These are phyloP conservation scores for Otus scops DNA, from an alignment of 2,797 vertebrate species.

Conservation along the genomic window DNA sequence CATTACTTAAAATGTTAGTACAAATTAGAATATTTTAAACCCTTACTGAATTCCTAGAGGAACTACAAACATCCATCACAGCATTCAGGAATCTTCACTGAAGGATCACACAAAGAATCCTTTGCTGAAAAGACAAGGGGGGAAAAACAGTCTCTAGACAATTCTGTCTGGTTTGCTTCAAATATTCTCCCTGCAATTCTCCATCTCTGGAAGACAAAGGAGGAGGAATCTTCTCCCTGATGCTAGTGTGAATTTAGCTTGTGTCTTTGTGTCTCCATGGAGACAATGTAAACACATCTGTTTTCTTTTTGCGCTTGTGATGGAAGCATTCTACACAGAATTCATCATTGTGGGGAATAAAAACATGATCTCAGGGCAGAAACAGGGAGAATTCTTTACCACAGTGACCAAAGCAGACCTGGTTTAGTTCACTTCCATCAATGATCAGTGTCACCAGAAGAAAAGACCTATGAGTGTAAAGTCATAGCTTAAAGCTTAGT, in stretches of 20 bases:
- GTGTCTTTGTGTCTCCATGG: constrained; percentile 71
- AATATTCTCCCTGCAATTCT: not conserved
- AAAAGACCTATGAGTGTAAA: not conserved
- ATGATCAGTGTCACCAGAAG: not conserved
- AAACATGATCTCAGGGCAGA: constrained; percentile 21
- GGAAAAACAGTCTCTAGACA: not conserved
- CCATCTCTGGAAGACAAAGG: constrained; percentile 58
- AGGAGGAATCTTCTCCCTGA: not conserved
- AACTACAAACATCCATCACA: not conserved
- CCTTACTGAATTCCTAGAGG: not conserved
- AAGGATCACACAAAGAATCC: not conserved
- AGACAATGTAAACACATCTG: constrained; percentile 75
- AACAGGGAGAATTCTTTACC: not conserved
- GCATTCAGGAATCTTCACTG: not conserved
- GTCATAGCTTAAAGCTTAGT: not conserved
- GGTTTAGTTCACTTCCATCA: not conserved
- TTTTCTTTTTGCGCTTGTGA: constrained; percentile 61
- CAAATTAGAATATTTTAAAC: not conserved
- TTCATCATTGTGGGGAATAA: not conserved
- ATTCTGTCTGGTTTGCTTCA: constrained; percentile 27
- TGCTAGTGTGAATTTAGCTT: constrained; percentile 28
- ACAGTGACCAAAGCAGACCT: not conserved
- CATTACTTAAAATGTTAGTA: not conserved
- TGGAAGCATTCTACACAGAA: constrained; percentile 54
- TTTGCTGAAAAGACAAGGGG: not conserved